Conservation (phyloP, 2,797 vertebrate genomes). For the Salmo trutta region DNA sequence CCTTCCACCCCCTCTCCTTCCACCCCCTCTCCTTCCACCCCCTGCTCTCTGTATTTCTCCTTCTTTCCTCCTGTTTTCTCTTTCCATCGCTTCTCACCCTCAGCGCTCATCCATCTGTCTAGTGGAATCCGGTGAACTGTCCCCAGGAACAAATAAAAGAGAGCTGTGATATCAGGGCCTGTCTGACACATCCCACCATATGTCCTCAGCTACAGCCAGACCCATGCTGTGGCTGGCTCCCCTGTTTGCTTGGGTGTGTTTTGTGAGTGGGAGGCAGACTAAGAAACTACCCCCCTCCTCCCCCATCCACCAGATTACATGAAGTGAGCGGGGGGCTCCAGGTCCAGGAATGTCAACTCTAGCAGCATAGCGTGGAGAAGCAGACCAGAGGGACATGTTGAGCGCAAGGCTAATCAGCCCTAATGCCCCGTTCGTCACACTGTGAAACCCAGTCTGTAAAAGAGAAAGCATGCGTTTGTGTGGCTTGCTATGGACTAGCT, state of each 20-base stretch:
- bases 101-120: conserved; percentile 31
- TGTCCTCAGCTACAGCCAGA: background rate
- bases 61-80: conserved; percentile 16
- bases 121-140: conserved; percentile 9
- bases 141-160: conserved; percentile 8
- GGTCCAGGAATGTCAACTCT: conserved; percentile 14
- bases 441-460: conserved; percentile 63
- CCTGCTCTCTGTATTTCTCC: no score
- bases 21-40: no score
- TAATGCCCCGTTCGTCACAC: conserved; percentile 56
- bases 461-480: conserved; percentile 65
- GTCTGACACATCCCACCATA: conserved; percentile 10
- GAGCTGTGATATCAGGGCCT: no score
- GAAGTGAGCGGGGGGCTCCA: conserved; percentile 11
- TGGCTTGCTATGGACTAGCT: conserved; percentile 37
- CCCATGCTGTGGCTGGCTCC: conserved; percentile 7
- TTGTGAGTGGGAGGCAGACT: background rate
- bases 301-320: conserved; percentile 32
- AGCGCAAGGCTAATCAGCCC: conserved; percentile 60
- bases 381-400: conserved; percentile 36
- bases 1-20: no score
- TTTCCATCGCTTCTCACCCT: conserved; percentile 38
- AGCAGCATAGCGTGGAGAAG: conserved; percentile 17
- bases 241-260: background rate
- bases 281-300: conserved; percentile 14